A percentile compares a stretch with the other conserved stretches of the same genome.
Conservation (phyloP, 2,113 vertebrate genomes). For the Triplophysa siluroides region DNA sequence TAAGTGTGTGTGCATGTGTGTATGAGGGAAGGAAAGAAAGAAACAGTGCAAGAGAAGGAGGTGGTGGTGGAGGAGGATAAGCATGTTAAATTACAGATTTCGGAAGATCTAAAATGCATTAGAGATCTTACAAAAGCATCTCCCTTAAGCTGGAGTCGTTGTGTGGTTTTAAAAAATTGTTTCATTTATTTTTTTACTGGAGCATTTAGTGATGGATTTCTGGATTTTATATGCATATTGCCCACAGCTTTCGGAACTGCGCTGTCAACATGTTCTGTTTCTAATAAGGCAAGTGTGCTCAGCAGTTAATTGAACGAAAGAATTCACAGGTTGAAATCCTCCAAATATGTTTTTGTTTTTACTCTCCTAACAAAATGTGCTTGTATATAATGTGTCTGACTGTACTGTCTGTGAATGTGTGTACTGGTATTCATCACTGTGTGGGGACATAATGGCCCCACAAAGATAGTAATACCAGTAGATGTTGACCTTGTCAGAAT, state of each 20-base stretch:
- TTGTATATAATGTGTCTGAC: neutral
- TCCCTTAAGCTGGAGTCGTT: constrained; percentile 5
- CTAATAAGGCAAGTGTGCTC: constrained; percentile 13
- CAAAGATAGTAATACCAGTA: too few species aligned
- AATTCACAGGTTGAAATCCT: constrained; percentile 2
- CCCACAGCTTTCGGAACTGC: constrained; percentile 15
- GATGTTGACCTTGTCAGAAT: too few species aligned
- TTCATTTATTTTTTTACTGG: constrained; percentile 5
- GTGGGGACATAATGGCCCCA: too few species aligned
- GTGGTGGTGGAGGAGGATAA: neutral
- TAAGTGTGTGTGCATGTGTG: constrained; percentile 35
- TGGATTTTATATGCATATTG: constrained; percentile 39
- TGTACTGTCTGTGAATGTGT: neutral
- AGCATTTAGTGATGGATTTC: constrained; percentile 25
- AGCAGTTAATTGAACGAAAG: constrained; percentile 12
- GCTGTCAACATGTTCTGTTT: neutral
- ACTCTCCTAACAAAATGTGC: constrained; percentile 1
- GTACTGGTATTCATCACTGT: too few species aligned
- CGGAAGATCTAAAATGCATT: constrained; percentile 1
- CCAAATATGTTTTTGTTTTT: constrained; percentile 4
- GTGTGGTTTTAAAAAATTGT: constrained; percentile 7
- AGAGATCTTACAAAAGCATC: constrained; percentile 1
- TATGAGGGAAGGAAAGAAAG: constrained; percentile 8
- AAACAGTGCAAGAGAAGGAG: neutral
- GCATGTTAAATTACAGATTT: constrained; percentile 17